Conservation (phyloP, 2,113 vertebrate genomes). For the Entelurus aequoreus region DNA sequence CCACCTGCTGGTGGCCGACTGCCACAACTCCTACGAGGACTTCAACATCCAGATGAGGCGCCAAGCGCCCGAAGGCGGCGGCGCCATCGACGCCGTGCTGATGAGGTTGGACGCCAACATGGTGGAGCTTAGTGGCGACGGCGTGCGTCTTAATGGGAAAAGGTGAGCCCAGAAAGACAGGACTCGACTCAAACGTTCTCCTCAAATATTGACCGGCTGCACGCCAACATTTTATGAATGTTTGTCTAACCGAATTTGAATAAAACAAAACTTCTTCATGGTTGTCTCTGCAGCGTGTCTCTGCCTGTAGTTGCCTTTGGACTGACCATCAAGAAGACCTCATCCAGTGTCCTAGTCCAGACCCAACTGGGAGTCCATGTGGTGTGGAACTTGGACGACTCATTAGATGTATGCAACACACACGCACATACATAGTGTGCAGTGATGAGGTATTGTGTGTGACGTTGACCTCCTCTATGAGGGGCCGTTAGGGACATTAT, state of each 20-base stretch:
- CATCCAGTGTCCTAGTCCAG: background rate
- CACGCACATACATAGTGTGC: background rate
- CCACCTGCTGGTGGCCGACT: background rate
- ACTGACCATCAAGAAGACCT: background rate
- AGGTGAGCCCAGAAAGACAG: background rate
- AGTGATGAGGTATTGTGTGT: background rate
- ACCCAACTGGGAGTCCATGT: background rate
- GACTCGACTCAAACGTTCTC: background rate
- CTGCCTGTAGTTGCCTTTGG: background rate
- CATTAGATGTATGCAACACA: background rate
- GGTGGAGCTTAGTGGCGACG: background rate
- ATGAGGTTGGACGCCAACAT: background rate
- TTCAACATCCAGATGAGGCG: slow-evolving; percentile 5
- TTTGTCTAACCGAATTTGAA: background rate
- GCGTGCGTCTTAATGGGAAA: background rate
- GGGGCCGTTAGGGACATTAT: too few species aligned
- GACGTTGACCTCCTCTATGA: too few species aligned
- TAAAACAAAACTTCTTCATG: background rate
- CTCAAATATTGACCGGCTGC: background rate
- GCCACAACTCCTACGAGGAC: background rate
- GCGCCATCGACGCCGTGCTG: background rate
- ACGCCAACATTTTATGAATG: background rate
- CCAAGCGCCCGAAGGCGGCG: background rate
- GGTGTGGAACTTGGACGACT: background rate
- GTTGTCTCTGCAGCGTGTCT: background rate